Evolutionary conservation across 2,888 invertebrate species (phyloP).

Genomic region (Hedya salicella): DNA sequence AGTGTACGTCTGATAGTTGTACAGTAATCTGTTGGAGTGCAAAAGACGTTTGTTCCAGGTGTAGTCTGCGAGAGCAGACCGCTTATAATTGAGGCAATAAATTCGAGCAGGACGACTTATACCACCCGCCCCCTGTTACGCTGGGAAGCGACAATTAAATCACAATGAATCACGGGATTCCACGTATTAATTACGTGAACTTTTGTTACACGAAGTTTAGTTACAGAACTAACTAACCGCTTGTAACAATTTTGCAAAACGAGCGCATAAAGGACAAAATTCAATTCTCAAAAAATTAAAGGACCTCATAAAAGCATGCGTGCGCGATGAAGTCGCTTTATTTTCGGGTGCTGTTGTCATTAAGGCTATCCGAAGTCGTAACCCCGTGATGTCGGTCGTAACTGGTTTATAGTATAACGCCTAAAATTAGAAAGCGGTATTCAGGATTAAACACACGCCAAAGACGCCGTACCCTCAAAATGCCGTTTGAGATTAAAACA

Average conservation of each 20-base stretch:
- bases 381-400: conserved; percentile 78
- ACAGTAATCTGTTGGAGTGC: conserved; percentile 52
- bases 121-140: conserved; percentile 58
- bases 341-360: conserved; percentile 76
- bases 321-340: conserved; percentile 73
- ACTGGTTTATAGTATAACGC: conserved; percentile 77
- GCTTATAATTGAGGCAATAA: conserved; percentile 81
- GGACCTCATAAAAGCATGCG: conserved; percentile 63
- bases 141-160: conserved; percentile 79
- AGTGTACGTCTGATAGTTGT: conserved; percentile 32
- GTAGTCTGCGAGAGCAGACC: conserved; percentile 61
- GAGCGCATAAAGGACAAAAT: conserved; percentile 48
- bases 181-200: conserved; percentile 65
- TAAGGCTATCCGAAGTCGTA: conserved; percentile 72
- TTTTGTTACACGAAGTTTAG: conserved; percentile 44
- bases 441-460: conserved; percentile 51
- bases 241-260: conserved; percentile 30
- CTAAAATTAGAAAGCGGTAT: conserved; percentile 74
- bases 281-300: conserved; percentile 59
- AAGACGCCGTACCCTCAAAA: conserved; percentile 40
- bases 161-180: conserved; percentile 71
- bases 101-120: conserved; percentile 71
- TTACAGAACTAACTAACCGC: conserved; percentile 14
- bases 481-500: conserved; percentile 41
- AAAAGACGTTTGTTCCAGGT: conserved; percentile 64